Evolutionary conservation across 2,888 invertebrate genomes (phyloP).

Genomic region (Sesia bembeciformis): DNA sequence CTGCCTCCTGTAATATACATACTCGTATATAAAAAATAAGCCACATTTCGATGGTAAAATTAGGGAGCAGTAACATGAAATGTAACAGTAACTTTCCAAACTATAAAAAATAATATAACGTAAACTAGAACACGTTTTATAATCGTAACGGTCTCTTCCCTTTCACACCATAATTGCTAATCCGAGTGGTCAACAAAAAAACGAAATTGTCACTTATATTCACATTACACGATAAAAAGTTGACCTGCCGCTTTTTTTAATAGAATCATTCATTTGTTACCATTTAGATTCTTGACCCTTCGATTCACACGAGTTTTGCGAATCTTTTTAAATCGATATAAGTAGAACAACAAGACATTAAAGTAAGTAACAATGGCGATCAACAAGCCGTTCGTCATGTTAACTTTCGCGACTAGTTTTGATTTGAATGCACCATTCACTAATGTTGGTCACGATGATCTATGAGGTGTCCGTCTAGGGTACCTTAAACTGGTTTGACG

Average conservation of each 20-base stretch:
- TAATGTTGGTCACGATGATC: constrained; percentile 33
- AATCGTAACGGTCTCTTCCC: neutral
- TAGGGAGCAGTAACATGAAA: too few relatives aligned
- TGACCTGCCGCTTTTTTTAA: constrained; percentile 11
- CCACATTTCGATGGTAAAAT: too few relatives aligned
- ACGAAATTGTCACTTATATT: constrained; percentile 8
- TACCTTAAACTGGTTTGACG: constrained; percentile 24
- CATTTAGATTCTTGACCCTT: constrained; percentile 17
- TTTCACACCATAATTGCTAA: neutral
- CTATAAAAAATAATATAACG: too few relatives aligned
- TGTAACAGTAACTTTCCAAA: too few relatives aligned
- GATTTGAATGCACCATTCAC: constrained; percentile 19
- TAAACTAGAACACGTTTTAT: too few relatives aligned
- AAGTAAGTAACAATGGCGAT: constrained; percentile 43
- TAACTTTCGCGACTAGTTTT: constrained; percentile 24
- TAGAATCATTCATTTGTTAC: constrained; percentile 6
- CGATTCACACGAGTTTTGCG: constrained; percentile 26
- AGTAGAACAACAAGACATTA: constrained; percentile 37
- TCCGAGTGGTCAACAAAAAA: constrained; percentile 8
- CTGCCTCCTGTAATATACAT: too few relatives aligned
- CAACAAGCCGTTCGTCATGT: constrained; percentile 59
- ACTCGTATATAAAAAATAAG: too few relatives aligned
- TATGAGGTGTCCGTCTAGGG: constrained; percentile 15
- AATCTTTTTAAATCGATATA: constrained; percentile 49
- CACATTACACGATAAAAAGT: constrained; percentile 5